Evolutionary conservation across 2,113 vertebrate species (phyloP).

Genomic region (Carassius auratus): DNA sequence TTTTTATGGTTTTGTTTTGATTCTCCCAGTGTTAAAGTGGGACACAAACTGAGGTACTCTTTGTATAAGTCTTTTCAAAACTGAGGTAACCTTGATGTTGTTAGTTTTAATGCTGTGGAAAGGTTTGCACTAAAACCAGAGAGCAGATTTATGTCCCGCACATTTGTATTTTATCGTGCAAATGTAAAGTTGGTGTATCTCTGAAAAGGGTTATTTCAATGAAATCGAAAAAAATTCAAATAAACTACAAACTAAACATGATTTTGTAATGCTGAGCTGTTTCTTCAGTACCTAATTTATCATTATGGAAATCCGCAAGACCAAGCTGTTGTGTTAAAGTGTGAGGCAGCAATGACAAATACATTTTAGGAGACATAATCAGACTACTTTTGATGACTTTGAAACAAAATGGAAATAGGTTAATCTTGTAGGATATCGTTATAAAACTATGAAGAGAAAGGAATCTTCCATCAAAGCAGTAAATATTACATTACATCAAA

Average conservation of each 20-base stretch:
- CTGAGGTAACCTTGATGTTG: constrained; percentile 7
- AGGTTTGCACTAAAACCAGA: constrained; percentile 39
- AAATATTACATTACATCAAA: too few relatives aligned
- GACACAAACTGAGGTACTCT: background rate
- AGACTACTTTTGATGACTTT: too few relatives aligned
- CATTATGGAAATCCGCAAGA: background rate
- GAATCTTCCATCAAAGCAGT: too few relatives aligned
- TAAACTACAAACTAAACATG: constrained; percentile 20
- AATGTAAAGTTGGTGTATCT: background rate
- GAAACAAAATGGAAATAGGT: too few relatives aligned
- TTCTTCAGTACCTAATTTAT: background rate
- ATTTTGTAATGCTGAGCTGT: background rate
- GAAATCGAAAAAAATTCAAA: background rate
- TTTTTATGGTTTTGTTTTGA: background rate
- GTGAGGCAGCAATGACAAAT: too few relatives aligned
- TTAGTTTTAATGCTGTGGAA: background rate
- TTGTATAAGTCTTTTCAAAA: background rate
- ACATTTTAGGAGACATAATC: too few relatives aligned
- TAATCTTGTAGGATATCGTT: too few relatives aligned
- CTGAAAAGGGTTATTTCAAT: too few relatives aligned
- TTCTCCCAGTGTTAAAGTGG: background rate
- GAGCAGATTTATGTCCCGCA: background rate
- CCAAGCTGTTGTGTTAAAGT: too few relatives aligned
- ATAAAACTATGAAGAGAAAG: too few relatives aligned
- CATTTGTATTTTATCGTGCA: constrained; percentile 31